These are phyloP conservation scores for Synchiropus splendidus DNA, from an alignment of 2,113 vertebrate genomes.

Conservation along the genomic window DNA sequence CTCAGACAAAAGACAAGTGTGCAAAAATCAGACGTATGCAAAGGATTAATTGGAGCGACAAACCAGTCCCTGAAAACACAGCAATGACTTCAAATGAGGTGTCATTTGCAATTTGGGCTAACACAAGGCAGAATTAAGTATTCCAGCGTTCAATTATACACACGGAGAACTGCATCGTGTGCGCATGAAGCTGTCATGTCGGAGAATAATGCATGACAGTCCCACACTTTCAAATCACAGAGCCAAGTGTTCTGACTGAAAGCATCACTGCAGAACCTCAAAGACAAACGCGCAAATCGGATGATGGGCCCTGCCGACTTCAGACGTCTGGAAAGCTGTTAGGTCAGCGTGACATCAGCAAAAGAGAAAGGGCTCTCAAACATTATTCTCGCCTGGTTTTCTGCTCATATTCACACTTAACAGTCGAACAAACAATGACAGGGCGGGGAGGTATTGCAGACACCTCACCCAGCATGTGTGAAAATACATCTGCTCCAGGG, in stretches of 20 bases:
- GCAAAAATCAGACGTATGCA: constrained; percentile 34
- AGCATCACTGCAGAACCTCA: too few relatives aligned
- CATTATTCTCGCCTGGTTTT: constrained; percentile 41
- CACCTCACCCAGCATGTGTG: constrained; percentile 71
- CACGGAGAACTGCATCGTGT: constrained; percentile 26
- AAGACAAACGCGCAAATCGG: neutral
- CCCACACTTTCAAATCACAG: too few relatives aligned
- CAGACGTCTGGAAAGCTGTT: constrained; percentile 51
- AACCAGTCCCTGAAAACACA: constrained; percentile 48
- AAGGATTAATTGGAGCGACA: constrained; percentile 50
- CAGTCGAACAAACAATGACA: constrained; percentile 69
- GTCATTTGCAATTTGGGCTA: constrained; percentile 44
- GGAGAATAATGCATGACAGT: constrained; percentile 13
- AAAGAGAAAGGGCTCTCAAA: constrained; percentile 39
- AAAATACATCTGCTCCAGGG: constrained; percentile 69
- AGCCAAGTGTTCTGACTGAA: neutral
- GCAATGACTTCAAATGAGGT: constrained; percentile 49
- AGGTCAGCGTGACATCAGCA: constrained; percentile 48
- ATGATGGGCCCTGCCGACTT: constrained; percentile 19
- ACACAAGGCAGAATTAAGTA: constrained; percentile 40
- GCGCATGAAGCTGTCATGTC: constrained; percentile 26
- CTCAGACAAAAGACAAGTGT: constrained; percentile 41
- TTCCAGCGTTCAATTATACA: constrained; percentile 37
- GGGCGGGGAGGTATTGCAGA: constrained; percentile 66
- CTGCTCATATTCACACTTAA: constrained; percentile 63